Evolutionary conservation across 2,113 vertebrate species (phyloP), one percentile per base, ranked within the genome.

Genomic region (Poecilia latipinna): DNA sequence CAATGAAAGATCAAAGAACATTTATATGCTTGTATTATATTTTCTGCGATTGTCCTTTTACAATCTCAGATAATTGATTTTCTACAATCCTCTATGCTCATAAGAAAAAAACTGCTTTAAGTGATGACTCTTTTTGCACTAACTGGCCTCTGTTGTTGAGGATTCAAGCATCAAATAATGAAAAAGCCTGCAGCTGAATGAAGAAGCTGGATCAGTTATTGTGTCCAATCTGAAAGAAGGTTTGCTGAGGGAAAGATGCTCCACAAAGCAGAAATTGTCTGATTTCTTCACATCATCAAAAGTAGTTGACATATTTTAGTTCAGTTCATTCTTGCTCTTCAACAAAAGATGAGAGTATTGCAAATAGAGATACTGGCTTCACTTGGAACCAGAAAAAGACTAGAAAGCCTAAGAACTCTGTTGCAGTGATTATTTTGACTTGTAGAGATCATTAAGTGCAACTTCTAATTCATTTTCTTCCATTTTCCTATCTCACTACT

Each of bases 271-370:
- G 64, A 61, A 44, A 22, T 68, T 39, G 29, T 48, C 66, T 71
- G 29, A 65, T 63, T 74, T 79, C 73, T 83, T 85, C 61, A 70
- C 42, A 65, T 37, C 13, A 39, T 12, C 35, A 64, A 10, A 78
- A 37, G 33, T 62, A 69, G 29, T 80, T 3, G 42, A 68, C 66
- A 63, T 64, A 63, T 73, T 65, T 31, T 61, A 22, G 42, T 54
- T 15, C 26, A 35, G 32, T 4, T 61, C 19, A 48, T 17, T 19
- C 29, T 63, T 31, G 12, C 32, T 17, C 61, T 32, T 32, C 15
- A 15, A 31, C 26, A 31, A 29, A 63, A 63, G 7, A 17, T 29
- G 61, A 62, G 13, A 15, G 2, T 15, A 17, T 17, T 62, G 5
- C 61, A 24, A 62, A 32, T n/a, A n/a, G 51, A n/a, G 6, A 57